A percentile compares a stretch with the other conserved stretches of the same genome.
Evolutionary conservation across 1,140 invertebrate species (phyloP).

Genomic region (Leptopilina clavipes): DNA sequence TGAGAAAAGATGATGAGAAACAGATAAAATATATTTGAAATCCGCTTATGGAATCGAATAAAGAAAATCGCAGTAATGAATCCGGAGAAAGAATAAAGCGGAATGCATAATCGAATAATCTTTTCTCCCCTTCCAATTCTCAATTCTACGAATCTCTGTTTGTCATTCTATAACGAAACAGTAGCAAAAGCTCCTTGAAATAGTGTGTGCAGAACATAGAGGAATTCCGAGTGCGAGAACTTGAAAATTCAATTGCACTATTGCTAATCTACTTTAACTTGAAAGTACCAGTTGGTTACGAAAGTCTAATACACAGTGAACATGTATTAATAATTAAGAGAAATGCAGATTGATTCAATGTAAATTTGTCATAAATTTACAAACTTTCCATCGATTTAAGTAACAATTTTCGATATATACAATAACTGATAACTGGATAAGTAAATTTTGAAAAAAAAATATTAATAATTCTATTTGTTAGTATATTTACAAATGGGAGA

Average conservation of each 20-base stretch:
- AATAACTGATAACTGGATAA: background rate
- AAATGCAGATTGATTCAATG: background rate
- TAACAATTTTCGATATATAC: background rate
- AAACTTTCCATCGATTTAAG: background rate
- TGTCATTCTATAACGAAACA: constrained; percentile 12
- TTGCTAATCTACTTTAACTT: constrained; percentile 9
- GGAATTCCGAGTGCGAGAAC: constrained; percentile 20
- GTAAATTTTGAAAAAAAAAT: too few species aligned
- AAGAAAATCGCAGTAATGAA: background rate
- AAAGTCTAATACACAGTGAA: background rate
- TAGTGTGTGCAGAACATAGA: background rate
- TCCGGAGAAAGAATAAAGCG: background rate
- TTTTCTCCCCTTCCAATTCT: background rate
- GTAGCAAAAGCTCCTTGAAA: constrained; percentile 22
- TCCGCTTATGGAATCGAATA: background rate
- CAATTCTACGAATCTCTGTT: background rate
- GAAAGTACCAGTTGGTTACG: constrained; percentile 5
- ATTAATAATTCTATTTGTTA: background rate
- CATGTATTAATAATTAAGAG: constrained; percentile 10
- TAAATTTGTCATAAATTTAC: background rate
- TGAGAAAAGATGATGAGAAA: background rate
- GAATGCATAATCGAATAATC: constrained; percentile 25
- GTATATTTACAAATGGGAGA: background rate
- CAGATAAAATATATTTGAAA: background rate
- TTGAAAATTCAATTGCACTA: constrained; percentile 22